A percentile compares a stretch with the other conserved stretches of the same genome.
Evolutionary conservation across 2,113 vertebrate species (phyloP).

Genomic region (Strigops habroptila): DNA sequence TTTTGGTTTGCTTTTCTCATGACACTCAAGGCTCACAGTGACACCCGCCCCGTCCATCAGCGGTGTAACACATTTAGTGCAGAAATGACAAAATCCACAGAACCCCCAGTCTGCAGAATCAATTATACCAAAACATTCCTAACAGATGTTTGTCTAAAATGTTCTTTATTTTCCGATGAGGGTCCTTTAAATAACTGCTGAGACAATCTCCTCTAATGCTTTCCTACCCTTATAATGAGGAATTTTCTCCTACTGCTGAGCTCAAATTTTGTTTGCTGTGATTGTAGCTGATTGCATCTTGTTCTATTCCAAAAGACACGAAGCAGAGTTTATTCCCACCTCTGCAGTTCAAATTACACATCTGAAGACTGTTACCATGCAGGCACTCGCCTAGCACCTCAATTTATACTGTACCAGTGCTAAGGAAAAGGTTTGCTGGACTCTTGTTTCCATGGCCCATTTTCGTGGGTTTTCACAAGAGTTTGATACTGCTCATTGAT

Average conservation of each 20-base stretch:
- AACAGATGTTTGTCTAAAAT: neutral
- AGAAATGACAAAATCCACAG: neutral
- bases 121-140: no score
- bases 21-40: neutral
- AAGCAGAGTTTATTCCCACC: neutral
- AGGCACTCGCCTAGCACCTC: neutral
- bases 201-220: neutral
- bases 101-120: neutral
- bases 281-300: neutral
- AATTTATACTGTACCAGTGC: fast-evolving
- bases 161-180: neutral
- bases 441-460: neutral
- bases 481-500: no score
- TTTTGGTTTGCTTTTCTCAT: neutral
- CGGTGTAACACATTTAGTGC: neutral
- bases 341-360: neutral
- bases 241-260: neutral
- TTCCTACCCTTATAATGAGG: neutral
- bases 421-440: neutral
- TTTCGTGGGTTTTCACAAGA: neutral
- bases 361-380: fast-evolving
- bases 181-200: neutral
- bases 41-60: fast-evolving
- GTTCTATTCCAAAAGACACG: neutral
- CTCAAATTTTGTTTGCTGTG: neutral